Evolutionary conservation across 2,888 invertebrate genomes (phyloP).

Genomic region (Leucoptera coffeella): DNA sequence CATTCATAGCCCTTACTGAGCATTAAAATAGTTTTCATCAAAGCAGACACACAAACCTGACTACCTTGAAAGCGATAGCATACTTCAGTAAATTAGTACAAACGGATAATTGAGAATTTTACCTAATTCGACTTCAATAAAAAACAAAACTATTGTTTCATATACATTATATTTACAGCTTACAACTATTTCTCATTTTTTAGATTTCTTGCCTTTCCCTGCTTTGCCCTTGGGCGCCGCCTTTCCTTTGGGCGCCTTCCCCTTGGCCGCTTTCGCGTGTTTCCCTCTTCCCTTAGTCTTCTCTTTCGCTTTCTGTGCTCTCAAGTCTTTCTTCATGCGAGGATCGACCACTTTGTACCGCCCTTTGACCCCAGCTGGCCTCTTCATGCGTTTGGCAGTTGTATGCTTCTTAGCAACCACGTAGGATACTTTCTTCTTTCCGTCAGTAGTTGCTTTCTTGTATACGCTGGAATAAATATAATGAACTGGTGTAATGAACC

Average conservation of each 20-base stretch:
- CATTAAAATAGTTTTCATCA: too few species aligned
- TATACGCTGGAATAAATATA: slow-evolving; percentile 68
- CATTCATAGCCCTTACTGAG: too few species aligned
- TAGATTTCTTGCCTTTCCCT: slow-evolving; percentile 25
- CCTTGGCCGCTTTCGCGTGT: slow-evolving; percentile 16
- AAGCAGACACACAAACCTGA: too few species aligned
- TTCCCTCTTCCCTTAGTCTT: slow-evolving; percentile 49
- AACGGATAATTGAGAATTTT: too few species aligned
- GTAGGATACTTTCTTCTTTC: slow-evolving; percentile 87
- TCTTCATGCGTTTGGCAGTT: slow-evolving; percentile 65
- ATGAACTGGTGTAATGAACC: too few species aligned
- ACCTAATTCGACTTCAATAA: too few species aligned
- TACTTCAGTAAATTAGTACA: too few species aligned
- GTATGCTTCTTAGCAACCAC: slow-evolving; percentile 89
- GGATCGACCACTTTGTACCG: slow-evolving; percentile 93
- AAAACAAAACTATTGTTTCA: neutral
- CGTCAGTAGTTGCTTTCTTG: slow-evolving; percentile 78
- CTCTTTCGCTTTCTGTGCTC: slow-evolving; percentile 59
- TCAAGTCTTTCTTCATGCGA: slow-evolving; percentile 90
- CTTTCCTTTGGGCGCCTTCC: slow-evolving; percentile 8
- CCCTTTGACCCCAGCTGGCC: slow-evolving; percentile 87
- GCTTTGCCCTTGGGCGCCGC: slow-evolving; percentile 11
- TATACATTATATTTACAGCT: neutral
- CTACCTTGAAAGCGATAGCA: too few species aligned
- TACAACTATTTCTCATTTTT: slow-evolving; percentile 13